Conservation (phyloP, 2,888 invertebrate genomes). For the Orthosia gracilis region DNA sequence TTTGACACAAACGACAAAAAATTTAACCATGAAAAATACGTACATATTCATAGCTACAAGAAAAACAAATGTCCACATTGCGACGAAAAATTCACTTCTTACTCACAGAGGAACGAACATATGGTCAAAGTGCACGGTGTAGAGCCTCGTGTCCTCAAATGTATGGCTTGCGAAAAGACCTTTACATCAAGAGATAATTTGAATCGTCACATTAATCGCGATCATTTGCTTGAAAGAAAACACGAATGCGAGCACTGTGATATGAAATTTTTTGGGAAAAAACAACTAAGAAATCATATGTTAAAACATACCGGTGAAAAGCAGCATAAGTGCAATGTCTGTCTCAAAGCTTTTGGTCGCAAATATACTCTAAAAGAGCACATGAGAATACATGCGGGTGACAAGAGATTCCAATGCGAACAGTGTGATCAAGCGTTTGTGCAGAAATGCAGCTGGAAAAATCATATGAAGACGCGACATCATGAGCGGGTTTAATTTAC, state of each 20-base stretch:
- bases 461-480: slow-evolving; percentile 59
- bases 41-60: slow-evolving; percentile 42
- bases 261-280: slow-evolving; percentile 52
- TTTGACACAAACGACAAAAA: slow-evolving; percentile 56
- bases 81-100: slow-evolving; percentile 51
- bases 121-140: slow-evolving; percentile 56
- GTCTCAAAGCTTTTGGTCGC: slow-evolving; percentile 52
- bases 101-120: slow-evolving; percentile 49
- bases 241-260: slow-evolving; percentile 54
- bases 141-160: slow-evolving; percentile 37
- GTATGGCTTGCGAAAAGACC: slow-evolving; percentile 62
- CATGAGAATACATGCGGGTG: slow-evolving; percentile 59
- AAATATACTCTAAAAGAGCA: slow-evolving; percentile 58
- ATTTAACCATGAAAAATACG: slow-evolving; percentile 54
- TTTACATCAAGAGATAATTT: slow-evolving; percentile 46
- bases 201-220: slow-evolving; percentile 47
- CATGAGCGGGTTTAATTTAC: slow-evolving; percentile 25
- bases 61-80: slow-evolving; percentile 60
- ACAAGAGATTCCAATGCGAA: slow-evolving; percentile 58
- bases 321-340: slow-evolving; percentile 48
- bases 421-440: slow-evolving; percentile 59
- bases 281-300: slow-evolving; percentile 51
- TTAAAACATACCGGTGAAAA: slow-evolving; percentile 62
- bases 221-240: slow-evolving; percentile 60
- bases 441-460: slow-evolving; percentile 65